Evolutionary conservation across 92 coral and sea anemone genomes (phyloP).

Genomic region (Siderastrea radians): DNA sequence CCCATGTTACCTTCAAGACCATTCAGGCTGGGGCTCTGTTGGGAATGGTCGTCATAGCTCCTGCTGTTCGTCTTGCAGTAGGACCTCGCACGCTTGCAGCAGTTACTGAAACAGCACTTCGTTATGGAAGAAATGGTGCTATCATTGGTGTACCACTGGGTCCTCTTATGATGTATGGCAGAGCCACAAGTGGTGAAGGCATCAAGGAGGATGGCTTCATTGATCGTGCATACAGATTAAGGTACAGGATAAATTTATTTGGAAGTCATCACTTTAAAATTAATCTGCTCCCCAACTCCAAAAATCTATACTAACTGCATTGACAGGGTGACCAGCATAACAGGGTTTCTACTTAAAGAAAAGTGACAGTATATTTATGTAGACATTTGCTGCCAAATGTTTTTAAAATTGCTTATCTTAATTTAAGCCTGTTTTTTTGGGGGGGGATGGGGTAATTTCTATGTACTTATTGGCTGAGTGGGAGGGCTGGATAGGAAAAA

Average conservation of each 20-base stretch:
- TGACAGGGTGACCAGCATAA: no score
- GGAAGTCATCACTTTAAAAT: no score
- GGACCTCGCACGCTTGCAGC: conserved; percentile 75
- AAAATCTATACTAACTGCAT: no score
- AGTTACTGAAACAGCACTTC: conserved; percentile 64
- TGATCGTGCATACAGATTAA: conserved; percentile 79
- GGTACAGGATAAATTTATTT: conserved; percentile 1
- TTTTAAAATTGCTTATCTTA: no score
- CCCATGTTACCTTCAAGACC: conserved; percentile 77
- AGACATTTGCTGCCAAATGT: no score
- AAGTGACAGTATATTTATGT: no score
- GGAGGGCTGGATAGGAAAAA: no score
- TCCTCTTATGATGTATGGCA: conserved; percentile 70
- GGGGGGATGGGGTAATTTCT: no score
- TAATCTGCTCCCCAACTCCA: no score
- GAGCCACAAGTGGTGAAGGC: conserved; percentile 52
- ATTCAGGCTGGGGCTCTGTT: conserved; percentile 76
- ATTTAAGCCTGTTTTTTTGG: no score
- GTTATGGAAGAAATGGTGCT: conserved; percentile 74
- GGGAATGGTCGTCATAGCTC: conserved; percentile 74
- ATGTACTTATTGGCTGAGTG: no score
- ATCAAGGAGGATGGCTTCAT: conserved; percentile 74
- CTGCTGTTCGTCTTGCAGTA: conserved; percentile 60
- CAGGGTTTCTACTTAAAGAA: no score
- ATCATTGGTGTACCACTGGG: conserved; percentile 72